Conservation (phyloP, 23 tunicate species). For the Diplosoma virens region DNA sequence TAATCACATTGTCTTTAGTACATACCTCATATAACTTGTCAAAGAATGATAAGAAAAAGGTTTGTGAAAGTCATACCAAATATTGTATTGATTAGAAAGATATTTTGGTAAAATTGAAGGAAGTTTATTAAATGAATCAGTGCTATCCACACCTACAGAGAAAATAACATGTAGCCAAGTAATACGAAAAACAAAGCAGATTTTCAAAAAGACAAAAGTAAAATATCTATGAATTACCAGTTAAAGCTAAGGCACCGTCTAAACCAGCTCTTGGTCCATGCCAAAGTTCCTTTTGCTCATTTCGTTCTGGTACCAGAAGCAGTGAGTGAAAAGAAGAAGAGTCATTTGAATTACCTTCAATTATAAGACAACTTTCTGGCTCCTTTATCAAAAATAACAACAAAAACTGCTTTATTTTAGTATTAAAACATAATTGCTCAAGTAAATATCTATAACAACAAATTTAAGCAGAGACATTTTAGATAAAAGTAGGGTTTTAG, state of each 20-base stretch:
- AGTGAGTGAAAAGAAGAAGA: slow-evolving; percentile 23
- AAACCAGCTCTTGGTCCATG: slow-evolving; percentile 85
- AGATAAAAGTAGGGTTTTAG: too few relatives aligned
- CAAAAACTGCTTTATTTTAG: too few relatives aligned
- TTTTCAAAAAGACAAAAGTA: neutral
- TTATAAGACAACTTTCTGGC: slow-evolving; percentile 74
- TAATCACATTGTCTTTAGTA: too few relatives aligned
- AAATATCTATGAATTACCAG: slow-evolving; percentile 59
- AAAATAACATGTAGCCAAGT: neutral
- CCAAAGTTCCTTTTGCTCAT: slow-evolving; percentile 68
- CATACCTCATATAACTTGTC: slow-evolving; percentile 61
- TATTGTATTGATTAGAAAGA: slow-evolving; percentile 18
- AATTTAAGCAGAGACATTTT: too few relatives aligned
- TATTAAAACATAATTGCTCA: too few relatives aligned
- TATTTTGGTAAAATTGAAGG: slow-evolving; percentile 34
- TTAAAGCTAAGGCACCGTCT: slow-evolving; percentile 59
- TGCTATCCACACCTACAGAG: slow-evolving; percentile 52
- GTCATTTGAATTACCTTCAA: slow-evolving; percentile 33
- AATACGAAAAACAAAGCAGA: neutral
- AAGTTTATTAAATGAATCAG: slow-evolving; percentile 57
- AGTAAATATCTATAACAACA: too few relatives aligned
- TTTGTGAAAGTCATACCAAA: slow-evolving; percentile 77
- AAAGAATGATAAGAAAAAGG: slow-evolving; percentile 32
- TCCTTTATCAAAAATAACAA: slow-evolving; percentile 50
- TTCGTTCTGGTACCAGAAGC: slow-evolving; percentile 65